These are phyloP conservation scores for Acanthis flammea DNA, from an alignment of 2,797 vertebrate species.

Conservation along the genomic window DNA sequence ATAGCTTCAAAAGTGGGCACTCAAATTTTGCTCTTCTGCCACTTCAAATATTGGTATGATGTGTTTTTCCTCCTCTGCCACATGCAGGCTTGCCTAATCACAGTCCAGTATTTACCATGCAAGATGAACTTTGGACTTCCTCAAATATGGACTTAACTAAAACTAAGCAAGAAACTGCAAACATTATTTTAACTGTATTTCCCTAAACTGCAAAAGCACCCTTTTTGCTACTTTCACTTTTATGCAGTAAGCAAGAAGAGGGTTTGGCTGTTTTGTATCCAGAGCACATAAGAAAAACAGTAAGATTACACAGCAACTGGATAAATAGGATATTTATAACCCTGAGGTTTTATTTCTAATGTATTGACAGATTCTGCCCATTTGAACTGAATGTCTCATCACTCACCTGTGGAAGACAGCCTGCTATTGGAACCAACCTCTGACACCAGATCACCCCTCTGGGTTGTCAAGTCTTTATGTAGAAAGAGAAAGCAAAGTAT, in stretches of 20 bases:
- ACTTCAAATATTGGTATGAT: neutral
- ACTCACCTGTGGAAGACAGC: neutral
- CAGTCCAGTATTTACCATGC: neutral
- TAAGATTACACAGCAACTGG: neutral
- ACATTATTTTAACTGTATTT: neutral
- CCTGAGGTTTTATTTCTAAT: neutral
- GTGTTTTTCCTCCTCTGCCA: neutral
- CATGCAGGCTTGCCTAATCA: neutral
- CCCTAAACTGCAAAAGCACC: neutral
- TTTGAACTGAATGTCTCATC: neutral
- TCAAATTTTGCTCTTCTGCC: neutral
- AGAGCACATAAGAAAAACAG: neutral
- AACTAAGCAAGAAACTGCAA: neutral
- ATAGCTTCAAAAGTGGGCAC: neutral
- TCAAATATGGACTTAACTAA: neutral
- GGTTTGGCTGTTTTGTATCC: neutral
- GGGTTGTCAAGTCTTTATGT: neutral
- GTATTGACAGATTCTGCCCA: neutral
- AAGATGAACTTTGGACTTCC: neutral
- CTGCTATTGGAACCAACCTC: neutral
- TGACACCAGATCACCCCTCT: neutral
- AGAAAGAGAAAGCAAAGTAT: neutral
- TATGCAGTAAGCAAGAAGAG: neutral
- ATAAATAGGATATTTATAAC: neutral
- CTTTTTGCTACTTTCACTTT: neutral